Base-by-base conservation (phyloP, 2,888 invertebrate genomes). In the Eremobia ochroleuca region DNA sequence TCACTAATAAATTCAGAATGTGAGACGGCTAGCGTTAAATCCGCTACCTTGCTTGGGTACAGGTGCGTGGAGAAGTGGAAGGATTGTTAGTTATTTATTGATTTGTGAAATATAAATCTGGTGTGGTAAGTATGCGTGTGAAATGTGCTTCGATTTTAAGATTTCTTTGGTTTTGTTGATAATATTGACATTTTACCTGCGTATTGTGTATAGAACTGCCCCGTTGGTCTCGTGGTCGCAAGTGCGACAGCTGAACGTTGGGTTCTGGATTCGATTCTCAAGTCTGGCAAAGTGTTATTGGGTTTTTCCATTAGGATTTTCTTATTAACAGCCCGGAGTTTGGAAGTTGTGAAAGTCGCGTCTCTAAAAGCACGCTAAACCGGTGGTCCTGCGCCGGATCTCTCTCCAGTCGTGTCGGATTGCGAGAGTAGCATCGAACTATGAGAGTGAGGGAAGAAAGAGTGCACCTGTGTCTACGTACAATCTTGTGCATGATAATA, bases 1-100 rank as follows among this genome's bases (percentile, higher is more conserved):
- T 88, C 85, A 86, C 92, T 90, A 90, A 91, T 91, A 90, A 85
- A 87, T 89, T 91, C 85, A 82, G 82, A 86, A 76, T 86, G 82
- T 82, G 81, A 89, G 87, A 89, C 87, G 87, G 82, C 76, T 78
- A 83, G 89, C 85, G 88, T 71, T 86, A 87, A 84, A 73, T 79
- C 85, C 76, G 87, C 88, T 90, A 88, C 87, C 81, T 87, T 81
- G 75, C 76, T 87, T 86, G 37, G 58, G 83, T 88, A 90, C 88
- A 83, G 82, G 61, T 76, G 75, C n/a, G 18, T 40, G 40, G 65
- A 68, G 6, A 85, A 85, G 79, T 81, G 76, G 43, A 62, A n/a
- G 21, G 15, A 65, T 70, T 59, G 15, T n/a, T 49, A 28, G 37
- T 66, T 65, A 65, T 58, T 69, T 61, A 68, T 83, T 68, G 70